Evolutionary conservation across 2,797 vertebrate genomes (phyloP).

Genomic region (Euthynnus affinis): DNA sequence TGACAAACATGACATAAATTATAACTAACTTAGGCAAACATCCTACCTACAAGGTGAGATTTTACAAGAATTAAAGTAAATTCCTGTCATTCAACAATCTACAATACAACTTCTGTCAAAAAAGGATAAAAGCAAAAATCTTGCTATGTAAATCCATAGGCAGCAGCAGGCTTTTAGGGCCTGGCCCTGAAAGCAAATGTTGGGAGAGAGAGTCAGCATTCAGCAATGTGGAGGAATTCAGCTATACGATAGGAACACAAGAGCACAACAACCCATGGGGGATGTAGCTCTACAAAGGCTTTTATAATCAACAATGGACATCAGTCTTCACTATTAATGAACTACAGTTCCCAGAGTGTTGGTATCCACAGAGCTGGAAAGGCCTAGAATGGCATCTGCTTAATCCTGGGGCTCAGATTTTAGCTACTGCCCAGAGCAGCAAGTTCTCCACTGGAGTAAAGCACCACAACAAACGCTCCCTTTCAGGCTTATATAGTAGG

Average conservation of each 20-base stretch:
- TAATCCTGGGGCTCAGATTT: constrained; percentile 87
- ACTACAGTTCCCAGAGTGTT: constrained; percentile 86
- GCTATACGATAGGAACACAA: constrained; percentile 71
- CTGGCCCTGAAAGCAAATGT: constrained; percentile 52
- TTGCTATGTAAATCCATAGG: constrained; percentile 32
- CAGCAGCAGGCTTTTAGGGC: constrained; percentile 43
- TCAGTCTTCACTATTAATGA: constrained; percentile 81
- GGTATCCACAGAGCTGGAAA: constrained; percentile 82
- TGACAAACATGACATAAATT: constrained; percentile 6
- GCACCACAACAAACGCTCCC: constrained; percentile 74
- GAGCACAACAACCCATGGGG: constrained; percentile 72
- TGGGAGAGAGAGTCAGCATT: constrained; percentile 68
- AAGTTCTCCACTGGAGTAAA: constrained; percentile 74
- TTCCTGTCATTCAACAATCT: constrained; percentile 4
- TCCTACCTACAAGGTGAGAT: background rate
- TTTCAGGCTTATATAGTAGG: constrained; percentile 51
- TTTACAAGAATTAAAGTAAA: constrained; percentile 2
- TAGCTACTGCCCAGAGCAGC: constrained; percentile 82
- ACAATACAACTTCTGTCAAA: constrained; percentile 14
- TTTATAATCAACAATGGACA: constrained; percentile 81
- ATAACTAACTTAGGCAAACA: background rate
- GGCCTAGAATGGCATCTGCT: constrained; percentile 86
- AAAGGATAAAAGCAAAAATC: constrained; percentile 12
- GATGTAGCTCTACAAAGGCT: constrained; percentile 76
- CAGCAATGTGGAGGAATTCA: constrained; percentile 76